Base-by-base conservation (phyloP, 1,140 invertebrate species). In the Euwallacea similis region DNA sequence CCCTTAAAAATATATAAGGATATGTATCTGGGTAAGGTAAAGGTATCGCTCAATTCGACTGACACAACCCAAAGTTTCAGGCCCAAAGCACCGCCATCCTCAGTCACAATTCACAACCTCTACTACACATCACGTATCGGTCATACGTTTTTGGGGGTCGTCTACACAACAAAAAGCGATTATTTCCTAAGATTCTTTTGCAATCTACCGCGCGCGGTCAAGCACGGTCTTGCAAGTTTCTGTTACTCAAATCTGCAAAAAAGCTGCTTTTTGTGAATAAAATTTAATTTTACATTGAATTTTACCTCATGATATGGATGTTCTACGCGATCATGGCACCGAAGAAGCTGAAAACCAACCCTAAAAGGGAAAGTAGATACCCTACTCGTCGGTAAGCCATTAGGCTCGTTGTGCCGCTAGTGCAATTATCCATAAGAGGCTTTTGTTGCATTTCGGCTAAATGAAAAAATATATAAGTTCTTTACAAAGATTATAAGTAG, bases 121-220 rank as follows among this genome's bases (percentile, higher is more conserved):
- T 64, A 64, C 44, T 10, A 15, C 16, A 9, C 8, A n/a, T 56
- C 33, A n/a, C 58, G 15, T 13, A 42, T 55, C 44, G 55, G 42
- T 66, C 54, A 9, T 66, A 21, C 11, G 21, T 47, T 21, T 46
- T 50, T 66, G 47, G 64, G 67, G 67, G 54, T 70, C 61, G 44
- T 70, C 68, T 70, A 70, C 61, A 70, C 68, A 70, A 61, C 68
- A 58, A 70, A 46, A 70, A 70, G 68, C 68, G 53, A 64, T 56
- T 62, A 64, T 64, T 63, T 63, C 55, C 68, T 70, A 70, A 70
- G 41, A 16, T 69, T 59, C 67, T 43, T 16, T 69, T 66, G 43
- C 10, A 43, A 62, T 13, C 11, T 46, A 46, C 21, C 55, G 9
- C 13, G 10, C 10, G 47, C 10, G 13, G 13, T n/a, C 55, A 15